These are phyloP conservation scores for Darevskia nairensis DNA, from an alignment of 2,797 vertebrate species.

Conservation along the genomic window DNA sequence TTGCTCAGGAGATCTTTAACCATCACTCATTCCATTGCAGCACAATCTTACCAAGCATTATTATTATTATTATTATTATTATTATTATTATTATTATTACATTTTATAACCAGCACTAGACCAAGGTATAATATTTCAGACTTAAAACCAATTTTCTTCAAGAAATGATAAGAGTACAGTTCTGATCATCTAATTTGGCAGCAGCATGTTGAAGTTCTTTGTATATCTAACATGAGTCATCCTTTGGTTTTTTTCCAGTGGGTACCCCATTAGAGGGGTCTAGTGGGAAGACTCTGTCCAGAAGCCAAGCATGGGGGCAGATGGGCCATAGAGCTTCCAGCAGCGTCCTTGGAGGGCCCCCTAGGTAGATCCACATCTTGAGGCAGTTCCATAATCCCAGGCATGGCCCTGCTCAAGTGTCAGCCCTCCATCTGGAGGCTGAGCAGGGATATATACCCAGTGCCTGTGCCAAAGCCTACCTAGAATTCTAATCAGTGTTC, in stretches of 20 bases:
- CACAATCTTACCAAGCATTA: neutral
- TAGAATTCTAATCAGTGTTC: too few species aligned
- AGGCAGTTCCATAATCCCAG: too few species aligned
- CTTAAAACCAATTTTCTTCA: slow-evolving; percentile 33
- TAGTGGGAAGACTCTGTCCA: too few species aligned
- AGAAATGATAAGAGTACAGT: neutral
- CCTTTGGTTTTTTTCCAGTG: neutral
- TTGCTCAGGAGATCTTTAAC: neutral
- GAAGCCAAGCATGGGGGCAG: too few species aligned
- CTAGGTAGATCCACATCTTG: too few species aligned
- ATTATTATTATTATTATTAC: neutral
- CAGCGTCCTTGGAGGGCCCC: too few species aligned
- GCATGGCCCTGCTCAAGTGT: too few species aligned
- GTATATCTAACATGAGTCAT: neutral
- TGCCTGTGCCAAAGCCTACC: too few species aligned
- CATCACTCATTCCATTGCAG: neutral
- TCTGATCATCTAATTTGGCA: neutral
- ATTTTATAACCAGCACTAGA: neutral
- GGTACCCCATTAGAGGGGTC: too few species aligned
- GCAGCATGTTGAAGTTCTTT: neutral
- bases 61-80: neutral
- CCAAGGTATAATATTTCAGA: slow-evolving; percentile 53
- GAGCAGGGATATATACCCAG: too few species aligned
- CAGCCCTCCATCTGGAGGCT: too few species aligned
- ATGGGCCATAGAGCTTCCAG: too few species aligned